Conservation (phyloP, 2,888 invertebrate genomes). For the Mesorhabditis belari region DNA sequence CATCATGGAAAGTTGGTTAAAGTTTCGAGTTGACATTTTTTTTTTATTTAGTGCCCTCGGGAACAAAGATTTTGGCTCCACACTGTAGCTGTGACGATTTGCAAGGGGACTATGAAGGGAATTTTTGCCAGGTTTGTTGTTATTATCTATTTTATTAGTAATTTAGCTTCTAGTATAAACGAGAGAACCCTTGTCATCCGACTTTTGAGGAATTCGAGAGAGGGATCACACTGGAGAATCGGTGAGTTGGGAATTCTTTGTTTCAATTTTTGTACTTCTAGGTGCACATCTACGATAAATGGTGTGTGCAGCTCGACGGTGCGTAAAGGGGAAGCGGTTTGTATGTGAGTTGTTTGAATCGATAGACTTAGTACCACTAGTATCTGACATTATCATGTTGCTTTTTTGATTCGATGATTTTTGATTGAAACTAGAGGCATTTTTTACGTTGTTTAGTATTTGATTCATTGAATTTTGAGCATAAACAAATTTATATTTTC, state of each 20-base stretch:
- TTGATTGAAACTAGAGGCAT: not conserved
- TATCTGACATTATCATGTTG: not conserved
- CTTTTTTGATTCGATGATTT: not conserved
- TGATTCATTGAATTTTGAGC: not conserved
- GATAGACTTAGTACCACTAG: not conserved
- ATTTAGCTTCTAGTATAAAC: no score
- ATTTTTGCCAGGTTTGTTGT: not conserved
- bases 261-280: not conserved
- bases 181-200: not conserved
- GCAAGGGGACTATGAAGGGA: not conserved
- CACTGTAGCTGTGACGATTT: not conserved
- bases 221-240: not conserved
- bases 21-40: not conserved
- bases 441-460: not conserved
- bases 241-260: no score
- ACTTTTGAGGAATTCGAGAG: not conserved
- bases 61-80: not conserved
- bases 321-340: not conserved
- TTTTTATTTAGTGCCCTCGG: not conserved
- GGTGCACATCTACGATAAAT: not conserved
- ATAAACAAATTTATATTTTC: not conserved
- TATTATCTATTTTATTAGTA: no score
- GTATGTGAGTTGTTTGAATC: not conserved
- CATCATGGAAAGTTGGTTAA: not conserved
- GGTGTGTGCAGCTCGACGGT: not conserved